Evolutionary conservation across 2,797 vertebrate genomes (phyloP), one percentile per base, ranked within the genome.

Genomic region (Coregonus ussuriensis): DNA sequence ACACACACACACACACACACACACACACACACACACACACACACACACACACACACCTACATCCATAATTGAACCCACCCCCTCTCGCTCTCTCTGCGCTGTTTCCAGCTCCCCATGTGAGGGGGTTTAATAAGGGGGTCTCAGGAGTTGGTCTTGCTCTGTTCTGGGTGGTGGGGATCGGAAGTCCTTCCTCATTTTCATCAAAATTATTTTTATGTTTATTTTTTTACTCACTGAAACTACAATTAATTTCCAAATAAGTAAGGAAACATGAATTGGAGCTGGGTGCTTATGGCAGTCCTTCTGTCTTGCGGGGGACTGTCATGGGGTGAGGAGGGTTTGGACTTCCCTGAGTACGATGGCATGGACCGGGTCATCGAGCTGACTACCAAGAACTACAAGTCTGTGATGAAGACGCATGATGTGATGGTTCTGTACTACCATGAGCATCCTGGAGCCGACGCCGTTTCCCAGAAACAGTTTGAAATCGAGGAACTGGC

Each of bases 341-440:
- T 98, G 89, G 94, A 96, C 86, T 94, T 96, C 86, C 96, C 96
- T 0, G 92, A 95, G 79, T 96, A 95, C 0, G 96, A 97, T 18
- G 96, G 97, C 35, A 93, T 94, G 88, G 95, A 96, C 90, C 95
- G 96, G 0, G 96, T 97, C 82, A 88, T 96, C 33, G 91, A 96
- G 51, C 94, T 97, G 89, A 94, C 93, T 37, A 71, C 83, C 77
- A 96, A 95, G 91, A 97, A 97, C 93, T 96, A 94, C 92, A 96
- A 95, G 91, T 92, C 92, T 2, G 87, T 96, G 83, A 95, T 97
- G 94, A 96, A 95, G 94, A 95, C 96, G 92, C 96, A 94, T 18
- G 96, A 96, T 35, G 93, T 96, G 68, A 93, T 97, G 92, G 96
- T 96, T 2, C 93, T 98, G 79, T 96, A 97, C 84, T 96, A 96